Evolutionary conservation across 1,140 invertebrate species (phyloP).

Genomic region (Aphelinus certus): DNA sequence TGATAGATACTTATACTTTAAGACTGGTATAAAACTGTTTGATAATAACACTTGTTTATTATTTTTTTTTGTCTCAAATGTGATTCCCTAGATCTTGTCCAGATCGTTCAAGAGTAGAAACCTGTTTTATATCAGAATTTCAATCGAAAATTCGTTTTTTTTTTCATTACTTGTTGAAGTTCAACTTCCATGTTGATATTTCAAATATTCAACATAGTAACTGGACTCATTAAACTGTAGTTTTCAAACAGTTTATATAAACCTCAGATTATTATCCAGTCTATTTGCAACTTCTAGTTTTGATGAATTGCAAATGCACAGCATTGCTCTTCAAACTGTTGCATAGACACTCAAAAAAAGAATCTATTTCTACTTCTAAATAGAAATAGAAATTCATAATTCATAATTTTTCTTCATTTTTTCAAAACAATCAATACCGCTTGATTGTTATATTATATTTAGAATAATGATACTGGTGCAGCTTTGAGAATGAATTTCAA

Average conservation of each 20-base stretch:
- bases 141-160: slow-evolving; percentile 9
- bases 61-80: not conserved
- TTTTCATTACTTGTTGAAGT: slow-evolving; percentile 11
- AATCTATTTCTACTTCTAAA: slow-evolving; percentile 33
- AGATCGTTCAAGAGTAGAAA: slow-evolving; percentile 28
- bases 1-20: slow-evolving; percentile 26
- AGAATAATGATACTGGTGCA: slow-evolving; percentile 2
- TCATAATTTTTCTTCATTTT: slow-evolving; percentile 23
- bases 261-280: slow-evolving; percentile 17
- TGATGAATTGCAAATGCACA: slow-evolving; percentile 33
- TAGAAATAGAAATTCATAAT: slow-evolving; percentile 30
- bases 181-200: slow-evolving; percentile 21
- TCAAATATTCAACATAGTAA: slow-evolving; percentile 25
- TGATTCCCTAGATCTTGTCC: slow-evolving; percentile 3
- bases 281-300: slow-evolving; percentile 20
- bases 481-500: slow-evolving; percentile 25
- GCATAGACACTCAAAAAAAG: slow-evolving; percentile 16
- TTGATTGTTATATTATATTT: slow-evolving; percentile 23
- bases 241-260: slow-evolving; percentile 35
- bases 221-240: slow-evolving; percentile 33
- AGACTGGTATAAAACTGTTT: too few relatives aligned
- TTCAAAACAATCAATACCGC: slow-evolving; percentile 30
- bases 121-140: slow-evolving; percentile 2
- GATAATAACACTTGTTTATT: too few relatives aligned
- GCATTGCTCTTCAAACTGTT: slow-evolving; percentile 32